These are phyloP conservation scores for Nebria ingens DNA, from an alignment of 1,140 invertebrate species.

Conservation along the genomic window DNA sequence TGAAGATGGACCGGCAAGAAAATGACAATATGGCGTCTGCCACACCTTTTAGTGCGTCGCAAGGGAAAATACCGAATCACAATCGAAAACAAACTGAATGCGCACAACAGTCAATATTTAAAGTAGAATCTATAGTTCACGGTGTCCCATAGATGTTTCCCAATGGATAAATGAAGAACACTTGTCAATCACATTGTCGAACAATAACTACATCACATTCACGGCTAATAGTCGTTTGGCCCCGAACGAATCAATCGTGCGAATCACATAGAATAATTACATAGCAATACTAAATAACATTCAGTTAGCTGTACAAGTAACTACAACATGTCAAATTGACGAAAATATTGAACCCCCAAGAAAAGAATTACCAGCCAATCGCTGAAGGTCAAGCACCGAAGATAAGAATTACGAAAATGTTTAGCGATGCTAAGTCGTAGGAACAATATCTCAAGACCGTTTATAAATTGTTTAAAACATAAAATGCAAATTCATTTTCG, in stretches of 20 bases:
- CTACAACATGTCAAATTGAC: not conserved
- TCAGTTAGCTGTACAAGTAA: too few species aligned
- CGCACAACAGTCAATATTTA: not conserved
- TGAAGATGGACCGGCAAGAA: constrained; percentile 15
- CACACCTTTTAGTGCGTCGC: constrained; percentile 26
- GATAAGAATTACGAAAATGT: constrained; percentile 8
- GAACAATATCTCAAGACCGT: too few species aligned
- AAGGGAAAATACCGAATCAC: constrained; percentile 1
- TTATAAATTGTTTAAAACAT: constrained; percentile 14
- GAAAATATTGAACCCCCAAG: not conserved
- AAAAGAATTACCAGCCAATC: not conserved
- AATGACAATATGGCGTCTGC: constrained; percentile 29
- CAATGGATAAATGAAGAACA: not conserved
- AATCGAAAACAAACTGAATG: not conserved
- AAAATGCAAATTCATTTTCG: constrained; percentile 13
- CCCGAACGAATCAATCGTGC: not conserved
- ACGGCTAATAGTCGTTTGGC: not conserved
- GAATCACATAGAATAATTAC: too few species aligned
- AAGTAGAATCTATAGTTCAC: not conserved
- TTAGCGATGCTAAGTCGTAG: too few species aligned
- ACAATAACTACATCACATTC: constrained; percentile 3
- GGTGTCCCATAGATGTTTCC: not conserved
- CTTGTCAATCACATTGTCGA: not conserved
- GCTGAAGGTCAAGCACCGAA: not conserved
- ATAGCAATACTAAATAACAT: too few species aligned